A percentile compares a stretch with the other conserved stretches of the same genome.
Conservation (phyloP, 2,113 vertebrate species). For the Ammodytes dubius region DNA sequence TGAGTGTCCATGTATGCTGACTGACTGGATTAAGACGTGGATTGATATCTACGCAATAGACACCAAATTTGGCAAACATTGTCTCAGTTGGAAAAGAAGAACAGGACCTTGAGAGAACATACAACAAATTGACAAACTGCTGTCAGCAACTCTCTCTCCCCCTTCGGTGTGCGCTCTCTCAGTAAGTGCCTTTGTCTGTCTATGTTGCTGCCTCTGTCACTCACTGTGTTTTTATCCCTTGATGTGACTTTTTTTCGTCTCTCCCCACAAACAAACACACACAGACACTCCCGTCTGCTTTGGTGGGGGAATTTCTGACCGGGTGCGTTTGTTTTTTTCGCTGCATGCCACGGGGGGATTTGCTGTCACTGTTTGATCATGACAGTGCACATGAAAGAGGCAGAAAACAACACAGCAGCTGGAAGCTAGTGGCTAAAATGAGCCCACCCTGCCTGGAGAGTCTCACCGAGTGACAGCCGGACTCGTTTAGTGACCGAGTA, state of each 20-base stretch:
- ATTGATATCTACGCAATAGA: neutral
- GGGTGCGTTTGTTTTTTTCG: slow-evolving; percentile 52
- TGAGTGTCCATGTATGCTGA: too few relatives aligned
- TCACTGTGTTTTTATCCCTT: slow-evolving; percentile 10
- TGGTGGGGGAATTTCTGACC: slow-evolving; percentile 39
- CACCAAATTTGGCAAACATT: too few relatives aligned
- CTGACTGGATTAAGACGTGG: neutral
- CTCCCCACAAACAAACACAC: neutral
- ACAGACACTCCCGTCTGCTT: slow-evolving; percentile 9
- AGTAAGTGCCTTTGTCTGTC: neutral
- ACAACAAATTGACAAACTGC: neutral
- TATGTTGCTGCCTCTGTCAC: slow-evolving; percentile 17
- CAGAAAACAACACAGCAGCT: slow-evolving; percentile 36
- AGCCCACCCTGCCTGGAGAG: slow-evolving; percentile 6
- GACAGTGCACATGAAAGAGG: slow-evolving; percentile 50
- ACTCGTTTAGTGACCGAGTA: neutral
- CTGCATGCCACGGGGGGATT: slow-evolving; percentile 21
- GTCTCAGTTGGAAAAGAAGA: neutral
- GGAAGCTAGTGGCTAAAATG: slow-evolving; percentile 18
- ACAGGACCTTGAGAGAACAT: neutral
- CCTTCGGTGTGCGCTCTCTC: neutral
- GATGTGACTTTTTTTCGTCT: neutral
- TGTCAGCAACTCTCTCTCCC: neutral
- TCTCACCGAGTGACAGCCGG: slow-evolving; percentile 15
- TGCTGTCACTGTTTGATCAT: slow-evolving; percentile 51